These are phyloP conservation scores for Drosophila repletoides DNA, from an alignment of 1,140 invertebrate species.

Conservation along the genomic window DNA sequence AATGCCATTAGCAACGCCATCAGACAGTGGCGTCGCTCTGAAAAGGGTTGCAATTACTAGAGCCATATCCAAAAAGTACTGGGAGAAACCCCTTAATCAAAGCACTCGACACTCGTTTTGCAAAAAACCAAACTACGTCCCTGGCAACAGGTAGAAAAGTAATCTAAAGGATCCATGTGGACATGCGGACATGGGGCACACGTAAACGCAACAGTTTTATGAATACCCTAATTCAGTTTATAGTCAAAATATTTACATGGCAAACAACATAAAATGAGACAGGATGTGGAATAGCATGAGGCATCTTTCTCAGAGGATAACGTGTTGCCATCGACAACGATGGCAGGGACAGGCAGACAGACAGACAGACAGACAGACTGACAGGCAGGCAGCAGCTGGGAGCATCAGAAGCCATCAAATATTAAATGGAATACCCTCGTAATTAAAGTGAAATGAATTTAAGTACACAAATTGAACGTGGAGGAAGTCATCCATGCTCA, in stretches of 20 bases:
- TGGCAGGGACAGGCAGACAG: neutral
- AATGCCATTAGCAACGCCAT: constrained; percentile 24
- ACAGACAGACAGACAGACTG: constrained; percentile 45
- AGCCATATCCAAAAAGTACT: neutral
- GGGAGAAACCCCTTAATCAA: no score
- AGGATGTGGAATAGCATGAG: constrained; percentile 19
- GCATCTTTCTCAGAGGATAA: constrained; percentile 11
- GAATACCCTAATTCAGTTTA: constrained; percentile 79
- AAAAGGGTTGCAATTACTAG: neutral
- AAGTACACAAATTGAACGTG: constrained; percentile 77
- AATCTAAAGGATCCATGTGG: neutral
- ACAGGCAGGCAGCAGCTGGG: neutral
- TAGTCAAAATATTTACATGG: constrained; percentile 71
- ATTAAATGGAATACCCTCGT: constrained; percentile 78
- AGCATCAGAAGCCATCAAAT: constrained; percentile 54
- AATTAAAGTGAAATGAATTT: constrained; percentile 81
- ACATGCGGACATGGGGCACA: neutral
- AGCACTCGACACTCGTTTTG: neutral
- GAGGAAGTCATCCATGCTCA: constrained; percentile 57
- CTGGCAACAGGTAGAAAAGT: constrained; percentile 4
- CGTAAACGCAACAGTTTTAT: constrained; percentile 60
- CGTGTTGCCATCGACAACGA: constrained; percentile 22
- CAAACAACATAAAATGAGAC: constrained; percentile 58
- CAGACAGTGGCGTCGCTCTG: neutral
- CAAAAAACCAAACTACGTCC: neutral